Evolutionary conservation across 2,888 invertebrate genomes (phyloP).

Genomic region (Tinea semifulvella): DNA sequence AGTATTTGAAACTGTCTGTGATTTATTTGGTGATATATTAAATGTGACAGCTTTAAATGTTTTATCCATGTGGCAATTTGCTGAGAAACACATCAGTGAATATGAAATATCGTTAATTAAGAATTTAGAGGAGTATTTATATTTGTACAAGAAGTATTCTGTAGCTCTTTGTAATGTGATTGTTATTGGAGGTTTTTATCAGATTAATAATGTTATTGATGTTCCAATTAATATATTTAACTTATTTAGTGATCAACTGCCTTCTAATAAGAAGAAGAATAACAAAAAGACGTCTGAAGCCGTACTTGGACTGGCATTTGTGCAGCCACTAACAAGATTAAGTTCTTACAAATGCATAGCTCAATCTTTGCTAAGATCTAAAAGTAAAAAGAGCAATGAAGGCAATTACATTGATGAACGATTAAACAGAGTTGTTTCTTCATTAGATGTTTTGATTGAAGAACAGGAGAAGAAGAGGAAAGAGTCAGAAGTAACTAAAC

Average conservation of each 20-base stretch:
- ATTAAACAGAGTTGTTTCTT: slow-evolving; percentile 65
- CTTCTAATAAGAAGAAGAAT: slow-evolving; percentile 61
- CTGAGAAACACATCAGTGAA: slow-evolving; percentile 70
- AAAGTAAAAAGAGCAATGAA: slow-evolving; percentile 44
- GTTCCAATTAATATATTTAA: slow-evolving; percentile 64
- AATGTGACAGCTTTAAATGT: slow-evolving; percentile 74
- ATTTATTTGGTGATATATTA: slow-evolving; percentile 73
- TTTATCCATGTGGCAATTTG: slow-evolving; percentile 74
- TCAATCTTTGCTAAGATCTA: slow-evolving; percentile 61
- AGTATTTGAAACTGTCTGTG: slow-evolving; percentile 72
- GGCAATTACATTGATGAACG: slow-evolving; percentile 61
- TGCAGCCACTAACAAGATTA: slow-evolving; percentile 69
- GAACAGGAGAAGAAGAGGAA: slow-evolving; percentile 69
- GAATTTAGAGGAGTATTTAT: slow-evolving; percentile 75
- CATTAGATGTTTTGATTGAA: slow-evolving; percentile 70
- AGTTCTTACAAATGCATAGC: slow-evolving; percentile 71
- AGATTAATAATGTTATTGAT: slow-evolving; percentile 71
- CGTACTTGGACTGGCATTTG: slow-evolving; percentile 66
- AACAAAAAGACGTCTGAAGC: slow-evolving; percentile 66
- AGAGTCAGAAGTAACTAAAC: slow-evolving; percentile 74
- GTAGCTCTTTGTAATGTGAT: slow-evolving; percentile 77
- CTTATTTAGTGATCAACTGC: slow-evolving; percentile 66
- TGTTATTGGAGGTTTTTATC: slow-evolving; percentile 74
- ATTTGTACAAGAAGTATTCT: slow-evolving; percentile 75
- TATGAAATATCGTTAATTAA: slow-evolving; percentile 75